Evolutionary conservation across 2,888 invertebrate genomes (phyloP), one percentile per base, ranked within the genome.

Genomic region (Hirtodrosophila alboralis): DNA sequence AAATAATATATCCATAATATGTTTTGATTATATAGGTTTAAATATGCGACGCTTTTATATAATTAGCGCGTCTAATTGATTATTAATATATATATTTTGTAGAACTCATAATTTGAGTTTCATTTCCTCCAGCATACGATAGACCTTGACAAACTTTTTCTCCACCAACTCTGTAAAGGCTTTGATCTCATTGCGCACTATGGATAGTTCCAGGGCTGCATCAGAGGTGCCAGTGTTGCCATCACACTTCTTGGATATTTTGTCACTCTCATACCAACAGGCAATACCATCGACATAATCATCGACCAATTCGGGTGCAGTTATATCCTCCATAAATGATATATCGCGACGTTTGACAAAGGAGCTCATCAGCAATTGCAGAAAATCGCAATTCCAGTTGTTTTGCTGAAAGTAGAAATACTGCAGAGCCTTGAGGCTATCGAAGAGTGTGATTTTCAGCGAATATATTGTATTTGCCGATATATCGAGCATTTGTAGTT

Each of bases 401-500:
- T 89, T 89, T 67, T 83, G 84, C 61, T 90, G 87, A 69, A 89
- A 90, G 72, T 90, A 85, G 66, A 89, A 90, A 69, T 89, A 89
- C 73, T 89, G 86, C 77, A 89, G 62, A 10, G 81, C 64, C 77
- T 88, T 89, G 18, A 89, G 59, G 48, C 73, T 86, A 13, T 89
- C 89, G 65, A 89, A 90, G 34, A 88, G 75, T 7, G 87, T 87
- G 52, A 88, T 88, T 70, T 90, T 90, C 30, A 90, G 51, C 27
- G 81, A 88, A 54, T 87, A 89, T 4, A 89, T 68, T 2, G 84
- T 79, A 40, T 89, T 89, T 4, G 69, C 81, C 7, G 89, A 89
- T 33, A 89, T 88, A 27, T 89, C 89, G 30, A 89, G 74, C 56
- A 86, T 49, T 38, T 86, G 87, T 6, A 89, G 68, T 16, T 83